A percentile compares a stretch with the other conserved stretches of the same genome.
phyloP scores from a whole-genome alignment of 2,888 invertebrate genomes.

The Rhodophaea formosa region DNA sequence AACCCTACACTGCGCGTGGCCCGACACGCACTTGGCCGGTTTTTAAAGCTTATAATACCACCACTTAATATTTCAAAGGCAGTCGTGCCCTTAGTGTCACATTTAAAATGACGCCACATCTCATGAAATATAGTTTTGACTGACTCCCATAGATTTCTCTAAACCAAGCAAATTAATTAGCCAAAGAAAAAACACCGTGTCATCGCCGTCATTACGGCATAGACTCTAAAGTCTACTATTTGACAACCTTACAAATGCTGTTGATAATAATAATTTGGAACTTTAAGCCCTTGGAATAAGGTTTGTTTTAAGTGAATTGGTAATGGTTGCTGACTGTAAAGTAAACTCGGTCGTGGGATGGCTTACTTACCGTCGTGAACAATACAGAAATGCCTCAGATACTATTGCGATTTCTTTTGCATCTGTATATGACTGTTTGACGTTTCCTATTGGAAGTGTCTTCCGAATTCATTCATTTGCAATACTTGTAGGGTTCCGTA shows the following conservation, averaged over 20 bases:
- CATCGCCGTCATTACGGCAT: slow-evolving; percentile 50
- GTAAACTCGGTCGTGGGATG: slow-evolving; percentile 45
- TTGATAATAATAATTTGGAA: slow-evolving; percentile 14
- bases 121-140: slow-evolving; percentile 19
- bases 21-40: no score
- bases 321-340: slow-evolving; percentile 19
- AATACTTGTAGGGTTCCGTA: no score
- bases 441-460: slow-evolving; percentile 24
- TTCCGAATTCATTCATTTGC: neutral
- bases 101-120: slow-evolving; percentile 7
- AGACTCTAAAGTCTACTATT: slow-evolving; percentile 50
- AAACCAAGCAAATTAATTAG: slow-evolving; percentile 63
- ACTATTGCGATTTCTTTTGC: slow-evolving; percentile 39
- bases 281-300: slow-evolving; percentile 23
- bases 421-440: slow-evolving; percentile 26
- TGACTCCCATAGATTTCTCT: slow-evolving; percentile 64
- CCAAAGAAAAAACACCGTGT: slow-evolving; percentile 53
- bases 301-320: slow-evolving; percentile 13
- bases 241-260: slow-evolving; percentile 26
- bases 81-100: neutral
- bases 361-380: slow-evolving; percentile 41
- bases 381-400: slow-evolving; percentile 45
- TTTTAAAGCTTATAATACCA: no score
- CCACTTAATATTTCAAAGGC: no score
- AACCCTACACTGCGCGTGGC: no score